Evolutionary conservation across 1,140 invertebrate species (phyloP).

Genomic region (Aleiodes sp.): DNA sequence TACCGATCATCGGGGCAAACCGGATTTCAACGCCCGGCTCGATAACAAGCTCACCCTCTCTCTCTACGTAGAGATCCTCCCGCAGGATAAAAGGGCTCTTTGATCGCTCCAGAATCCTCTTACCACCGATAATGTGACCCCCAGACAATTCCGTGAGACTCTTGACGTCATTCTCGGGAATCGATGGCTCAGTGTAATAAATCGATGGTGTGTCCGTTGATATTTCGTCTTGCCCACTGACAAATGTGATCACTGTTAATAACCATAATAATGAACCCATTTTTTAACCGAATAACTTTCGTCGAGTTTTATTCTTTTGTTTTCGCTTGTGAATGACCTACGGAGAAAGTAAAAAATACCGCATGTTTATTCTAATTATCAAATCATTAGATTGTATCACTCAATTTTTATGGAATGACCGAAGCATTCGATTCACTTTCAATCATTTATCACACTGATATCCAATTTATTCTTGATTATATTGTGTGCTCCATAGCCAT

Average conservation of each 20-base stretch:
- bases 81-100: conserved; percentile 81
- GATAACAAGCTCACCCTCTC: conserved; percentile 78
- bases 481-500: too few species aligned
- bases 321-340: not conserved
- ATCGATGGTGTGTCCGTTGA: conserved; percentile 52
- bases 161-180: conserved; percentile 22
- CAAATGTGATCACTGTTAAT: conserved; percentile 19
- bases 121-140: conserved; percentile 68
- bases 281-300: not conserved
- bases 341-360: not conserved
- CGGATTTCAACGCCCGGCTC: conserved; percentile 86
- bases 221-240: conserved; percentile 34
- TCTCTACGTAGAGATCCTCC: conserved; percentile 83
- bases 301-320: not conserved
- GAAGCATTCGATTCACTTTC: conserved; percentile 5
- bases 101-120: conserved; percentile 63
- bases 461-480: conserved; percentile 1
- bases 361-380: not conserved
- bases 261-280: conserved; percentile 28
- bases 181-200: conserved; percentile 59
- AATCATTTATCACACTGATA: not conserved
- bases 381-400: not conserved
- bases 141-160: conserved; percentile 71
- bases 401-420: not conserved
- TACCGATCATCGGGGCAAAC: conserved; percentile 89